Percentiles rank a stretch among this genome's conserved stretches.
These are phyloP conservation scores for Wiebesia pumilae DNA, from an alignment of 1,140 invertebrate species.

Conservation along the genomic window DNA sequence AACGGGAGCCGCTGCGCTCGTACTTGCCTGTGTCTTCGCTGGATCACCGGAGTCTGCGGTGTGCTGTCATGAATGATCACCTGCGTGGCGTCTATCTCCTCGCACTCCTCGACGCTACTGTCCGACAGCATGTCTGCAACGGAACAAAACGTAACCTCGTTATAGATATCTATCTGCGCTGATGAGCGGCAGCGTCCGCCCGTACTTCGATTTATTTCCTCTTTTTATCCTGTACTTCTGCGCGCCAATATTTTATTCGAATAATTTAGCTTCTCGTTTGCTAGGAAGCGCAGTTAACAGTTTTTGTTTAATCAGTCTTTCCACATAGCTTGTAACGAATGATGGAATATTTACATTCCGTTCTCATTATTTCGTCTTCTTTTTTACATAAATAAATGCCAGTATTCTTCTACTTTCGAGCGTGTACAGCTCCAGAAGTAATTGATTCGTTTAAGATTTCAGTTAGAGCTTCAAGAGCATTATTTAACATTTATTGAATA, in stretches of 20 bases:
- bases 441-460: background rate
- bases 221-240: background rate
- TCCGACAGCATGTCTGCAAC: slow-evolving; percentile 58
- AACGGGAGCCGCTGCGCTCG: background rate
- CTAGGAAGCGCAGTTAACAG: background rate
- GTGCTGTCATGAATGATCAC: slow-evolving; percentile 87
- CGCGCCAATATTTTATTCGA: background rate
- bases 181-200: background rate
- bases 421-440: background rate
- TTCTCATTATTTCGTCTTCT: background rate
- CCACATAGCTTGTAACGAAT: background rate
- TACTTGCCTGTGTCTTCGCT: slow-evolving; percentile 71
- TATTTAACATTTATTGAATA: background rate
- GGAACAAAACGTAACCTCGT: slow-evolving; percentile 39
- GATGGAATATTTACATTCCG: background rate
- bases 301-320: background rate
- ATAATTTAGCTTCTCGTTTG: background rate
- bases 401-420: background rate
- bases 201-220: background rate
- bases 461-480: background rate
- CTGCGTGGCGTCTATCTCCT: slow-evolving; percentile 81
- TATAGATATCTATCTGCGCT: slow-evolving; percentile 32
- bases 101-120: slow-evolving; percentile 73
- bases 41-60: slow-evolving; percentile 81
- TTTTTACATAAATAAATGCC: background rate